Base-by-base conservation (phyloP, 2,888 invertebrate species). In the Meta bourneti region DNA sequence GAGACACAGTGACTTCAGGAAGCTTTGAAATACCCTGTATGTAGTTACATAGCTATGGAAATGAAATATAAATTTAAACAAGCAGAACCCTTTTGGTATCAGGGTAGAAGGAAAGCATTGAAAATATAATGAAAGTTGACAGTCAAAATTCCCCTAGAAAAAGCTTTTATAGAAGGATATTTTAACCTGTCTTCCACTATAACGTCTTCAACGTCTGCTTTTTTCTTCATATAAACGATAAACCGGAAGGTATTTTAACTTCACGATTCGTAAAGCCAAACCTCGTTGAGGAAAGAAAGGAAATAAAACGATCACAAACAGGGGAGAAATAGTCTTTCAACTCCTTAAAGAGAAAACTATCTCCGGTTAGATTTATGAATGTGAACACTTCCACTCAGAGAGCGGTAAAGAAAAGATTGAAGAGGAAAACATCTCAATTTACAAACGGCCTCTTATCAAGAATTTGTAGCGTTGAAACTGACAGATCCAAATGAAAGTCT, bases 391-490 rank as follows among this genome's bases (percentile, higher is more conserved):
- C 61, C 11, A 61, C 61, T 61, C 61, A 9, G 61, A 61, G 13
- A 61, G 8, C 16, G 16, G 9, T 34, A 34, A 61, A 61, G 61
- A 61, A 61, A 61, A 61, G 61, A 61, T 61, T 9, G 61, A 61
- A 16, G 61, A 61, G 61, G 61, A 82, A 72, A 82, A 9, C 34
- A 20, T 51, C 71, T 52, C 71, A 82, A 82, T 82, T 82, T 78
- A 71, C 72, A 71, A 82, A 72, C 82, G 52, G 48, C 82, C 52
- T 71, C 71, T 49, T 49, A n/a, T 8, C 51, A 72, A 51, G 72
- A 82, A 82, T 82, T 82, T 82, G 82, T 82, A 71, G 81, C 49
- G 71, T 82, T 13, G 82, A 13, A 71, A 20, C 82, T 82, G 82
- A 82, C 82, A 51, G 82, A 19, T 4, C 72, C 82, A 82, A 82